Evolutionary conservation across 2,113 vertebrate genomes (phyloP).

Genomic region (Albula glossodonta): DNA sequence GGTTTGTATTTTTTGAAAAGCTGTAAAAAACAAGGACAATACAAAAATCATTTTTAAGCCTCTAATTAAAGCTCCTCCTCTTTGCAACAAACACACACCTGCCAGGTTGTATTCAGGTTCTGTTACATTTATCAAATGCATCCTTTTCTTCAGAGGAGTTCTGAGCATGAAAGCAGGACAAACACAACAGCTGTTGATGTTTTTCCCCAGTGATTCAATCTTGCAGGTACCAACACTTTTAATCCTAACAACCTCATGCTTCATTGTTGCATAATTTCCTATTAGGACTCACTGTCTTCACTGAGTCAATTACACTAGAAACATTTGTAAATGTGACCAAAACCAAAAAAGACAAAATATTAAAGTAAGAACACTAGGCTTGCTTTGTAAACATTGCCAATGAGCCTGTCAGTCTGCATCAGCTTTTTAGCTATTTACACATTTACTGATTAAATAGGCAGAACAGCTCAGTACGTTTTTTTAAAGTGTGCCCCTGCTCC

Average conservation of each 20-base stretch:
- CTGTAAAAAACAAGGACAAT: neutral
- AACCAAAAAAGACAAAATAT: neutral
- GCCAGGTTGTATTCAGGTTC: neutral
- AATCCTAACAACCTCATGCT: neutral
- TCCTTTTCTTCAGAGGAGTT: too few relatives aligned
- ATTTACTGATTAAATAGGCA: too few relatives aligned
- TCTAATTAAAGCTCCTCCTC: neutral
- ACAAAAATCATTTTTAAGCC: too few relatives aligned
- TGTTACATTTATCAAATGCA: too few relatives aligned
- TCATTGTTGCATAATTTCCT: neutral
- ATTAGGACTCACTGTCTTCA: neutral
- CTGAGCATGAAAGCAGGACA: too few relatives aligned
- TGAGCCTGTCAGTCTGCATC: too few relatives aligned
- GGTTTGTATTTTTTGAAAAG: neutral
- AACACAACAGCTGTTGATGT: neutral
- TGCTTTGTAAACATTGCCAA: too few relatives aligned
- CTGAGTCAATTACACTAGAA: neutral
- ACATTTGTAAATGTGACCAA: neutral
- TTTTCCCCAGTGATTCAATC: neutral
- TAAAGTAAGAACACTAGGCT: neutral
- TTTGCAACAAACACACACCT: neutral
- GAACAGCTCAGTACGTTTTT: too few relatives aligned
- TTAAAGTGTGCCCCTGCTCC: too few relatives aligned
- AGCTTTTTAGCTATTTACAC: too few relatives aligned
- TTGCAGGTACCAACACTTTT: neutral